Conservation (phyloP, 1,140 invertebrate species). For the Tetragonula clypearis region DNA sequence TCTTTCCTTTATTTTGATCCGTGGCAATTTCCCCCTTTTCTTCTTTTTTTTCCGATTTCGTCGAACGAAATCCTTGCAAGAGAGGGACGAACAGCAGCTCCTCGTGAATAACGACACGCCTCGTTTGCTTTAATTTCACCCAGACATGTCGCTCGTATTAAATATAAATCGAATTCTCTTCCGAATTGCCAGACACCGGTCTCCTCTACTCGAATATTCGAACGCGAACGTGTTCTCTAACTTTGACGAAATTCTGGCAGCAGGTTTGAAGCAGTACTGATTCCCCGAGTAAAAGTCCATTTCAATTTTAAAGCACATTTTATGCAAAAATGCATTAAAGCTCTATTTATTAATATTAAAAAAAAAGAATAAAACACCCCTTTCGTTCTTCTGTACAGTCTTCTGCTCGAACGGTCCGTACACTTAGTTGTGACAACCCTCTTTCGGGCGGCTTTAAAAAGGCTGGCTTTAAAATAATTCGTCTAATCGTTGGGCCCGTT, state of each 20-base stretch:
- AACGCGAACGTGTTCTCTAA: constrained; percentile 4
- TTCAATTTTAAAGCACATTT: no score
- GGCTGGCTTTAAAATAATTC: constrained; percentile 56
- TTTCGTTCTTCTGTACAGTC: no score
- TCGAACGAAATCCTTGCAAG: constrained; percentile 47
- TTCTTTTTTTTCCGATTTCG: constrained; percentile 33
- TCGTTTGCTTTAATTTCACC: constrained; percentile 66
- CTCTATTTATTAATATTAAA: no score
- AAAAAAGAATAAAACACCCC: no score
- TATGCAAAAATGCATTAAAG: no score
- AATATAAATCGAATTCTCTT: constrained; percentile 65
- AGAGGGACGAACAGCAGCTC: constrained; percentile 33
- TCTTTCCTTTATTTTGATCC: neutral
- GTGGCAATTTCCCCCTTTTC: constrained; percentile 7
- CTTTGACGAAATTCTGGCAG: neutral
- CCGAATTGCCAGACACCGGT: constrained; percentile 50
- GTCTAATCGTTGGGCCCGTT: constrained; percentile 23
- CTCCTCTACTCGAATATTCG: constrained; percentile 36
- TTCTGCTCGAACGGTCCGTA: no score
- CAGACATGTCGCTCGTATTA: constrained; percentile 60
- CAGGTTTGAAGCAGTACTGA: neutral
- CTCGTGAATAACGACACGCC: constrained; percentile 60
- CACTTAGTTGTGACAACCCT: no score
- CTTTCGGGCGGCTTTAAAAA: neutral
- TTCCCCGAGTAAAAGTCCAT: no score